Evolutionary conservation across 2,888 invertebrate species (phyloP).

Genomic region (Neuroscelio doddi): DNA sequence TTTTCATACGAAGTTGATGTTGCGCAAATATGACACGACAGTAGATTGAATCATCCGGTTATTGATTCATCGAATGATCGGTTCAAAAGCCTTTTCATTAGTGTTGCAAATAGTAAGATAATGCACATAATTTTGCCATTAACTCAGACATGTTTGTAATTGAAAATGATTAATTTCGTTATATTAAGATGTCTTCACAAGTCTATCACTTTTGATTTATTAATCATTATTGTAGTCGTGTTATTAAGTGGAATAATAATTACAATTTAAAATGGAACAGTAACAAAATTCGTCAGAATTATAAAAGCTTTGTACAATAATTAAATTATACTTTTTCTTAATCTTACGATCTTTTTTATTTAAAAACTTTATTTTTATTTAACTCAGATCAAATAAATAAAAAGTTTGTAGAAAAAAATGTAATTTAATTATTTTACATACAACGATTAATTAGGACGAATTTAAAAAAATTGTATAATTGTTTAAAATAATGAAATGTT

Average conservation of each 20-base stretch:
- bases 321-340: neutral
- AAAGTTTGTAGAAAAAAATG: no score
- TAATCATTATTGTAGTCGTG: conserved; percentile 8
- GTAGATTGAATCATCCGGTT: neutral
- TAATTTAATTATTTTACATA: no score
- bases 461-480: no score
- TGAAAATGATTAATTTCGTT: conserved; percentile 17
- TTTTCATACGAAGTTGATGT: no score
- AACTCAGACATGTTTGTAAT: neutral
- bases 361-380: no score
- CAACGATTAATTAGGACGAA: no score
- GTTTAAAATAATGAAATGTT: no score
- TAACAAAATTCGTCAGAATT: neutral
- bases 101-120: neutral
- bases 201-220: conserved; percentile 5
- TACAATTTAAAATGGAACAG: neutral
- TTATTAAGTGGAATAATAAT: no score
- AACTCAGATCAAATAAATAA: no score
- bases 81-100: conserved; percentile 11
- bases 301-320: neutral
- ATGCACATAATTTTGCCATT: conserved; percentile 6
- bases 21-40: no score
- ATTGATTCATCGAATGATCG: neutral
- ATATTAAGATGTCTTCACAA: conserved; percentile 4
- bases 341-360: no score